Base-by-base conservation (phyloP, 2,888 invertebrate species). In the Chydorus sphaericus region DNA sequence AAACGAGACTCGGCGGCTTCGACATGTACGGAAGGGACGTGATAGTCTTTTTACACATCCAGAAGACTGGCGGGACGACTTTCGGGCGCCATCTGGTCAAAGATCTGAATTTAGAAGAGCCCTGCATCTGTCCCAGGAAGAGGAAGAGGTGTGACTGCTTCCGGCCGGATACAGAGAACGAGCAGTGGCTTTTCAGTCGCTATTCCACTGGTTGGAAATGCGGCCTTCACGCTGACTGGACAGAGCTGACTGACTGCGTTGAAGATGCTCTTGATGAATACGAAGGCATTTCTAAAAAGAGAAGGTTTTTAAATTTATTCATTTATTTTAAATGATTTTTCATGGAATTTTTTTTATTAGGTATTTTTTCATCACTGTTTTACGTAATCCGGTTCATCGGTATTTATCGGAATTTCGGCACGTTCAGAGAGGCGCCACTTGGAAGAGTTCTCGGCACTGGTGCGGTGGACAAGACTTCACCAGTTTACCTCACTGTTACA, bases 161-260 rank as follows among this genome's bases (percentile, higher is more conserved):
- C 75, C 82, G 89, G 66, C 89, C 90, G 18, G 36, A 33, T 20
- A 54, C 33, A 11, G 37, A 48, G 67, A 88, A 87, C 70, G 90
- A 91, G 75, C 87, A 87, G 71, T 98, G 97, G 97, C 77, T 98
- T 62, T 96, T 98, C 73, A 93, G 92, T 68, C 80, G 94, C 66
- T 94, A 92, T 73, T 92, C 93, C 53, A 94, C 92, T 28, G 94
- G 94, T 62, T 94, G 94, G 94, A 88, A 88, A 67, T 98, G 98
- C 72, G 98, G 98, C 54, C 77, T 98, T 49, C 96, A 96, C 69
- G 93, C 96, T 28, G 97, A 97, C 74, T 97, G 92, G 86, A 97
- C 97, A 3, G 97, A 98, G 74, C 72, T 98, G 62, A 91, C 89
- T 10, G 79, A 78, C 63, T 94, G 94, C 71, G 93, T 93, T 37